phyloP scores from a whole-genome alignment of 2,888 invertebrate species.

The Cryptus armator region DNA sequence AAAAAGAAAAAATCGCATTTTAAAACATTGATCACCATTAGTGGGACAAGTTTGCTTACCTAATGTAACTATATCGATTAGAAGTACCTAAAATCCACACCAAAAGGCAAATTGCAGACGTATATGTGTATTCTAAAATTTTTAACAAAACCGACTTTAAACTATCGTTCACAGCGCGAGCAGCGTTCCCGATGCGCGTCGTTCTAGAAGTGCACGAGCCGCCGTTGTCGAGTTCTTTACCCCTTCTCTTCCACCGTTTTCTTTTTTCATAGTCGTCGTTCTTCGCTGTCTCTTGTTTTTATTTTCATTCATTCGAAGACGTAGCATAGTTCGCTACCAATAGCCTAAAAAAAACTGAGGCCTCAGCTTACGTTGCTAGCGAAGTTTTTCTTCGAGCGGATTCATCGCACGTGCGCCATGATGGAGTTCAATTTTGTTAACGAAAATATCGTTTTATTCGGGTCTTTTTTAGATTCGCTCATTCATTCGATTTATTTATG shows the following conservation, averaged over 20 bases:
- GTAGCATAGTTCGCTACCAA: slow-evolving; percentile 57
- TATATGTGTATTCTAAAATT: slow-evolving; percentile 6
- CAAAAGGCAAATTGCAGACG: slow-evolving; percentile 9
- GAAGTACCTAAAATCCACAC: background rate
- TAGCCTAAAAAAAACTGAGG: slow-evolving; percentile 30
- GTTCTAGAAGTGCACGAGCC: slow-evolving; percentile 61
- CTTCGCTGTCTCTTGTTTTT: slow-evolving; percentile 44
- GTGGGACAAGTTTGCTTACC: slow-evolving; percentile 14
- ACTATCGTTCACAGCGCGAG: slow-evolving; percentile 35
- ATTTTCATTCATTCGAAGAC: slow-evolving; percentile 45
- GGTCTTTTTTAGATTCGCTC: background rate
- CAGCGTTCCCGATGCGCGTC: slow-evolving; percentile 54
- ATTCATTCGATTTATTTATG: slow-evolving; percentile 17
- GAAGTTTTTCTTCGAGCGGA: background rate
- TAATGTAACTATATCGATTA: slow-evolving; percentile 7
- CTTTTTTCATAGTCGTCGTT: slow-evolving; percentile 63
- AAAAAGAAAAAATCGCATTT: background rate
- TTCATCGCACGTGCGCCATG: background rate
- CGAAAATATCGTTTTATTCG: background rate
- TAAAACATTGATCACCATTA: background rate
- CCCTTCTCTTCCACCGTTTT: slow-evolving; percentile 55
- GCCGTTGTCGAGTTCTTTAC: slow-evolving; percentile 61
- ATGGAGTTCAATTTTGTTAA: slow-evolving; percentile 7
- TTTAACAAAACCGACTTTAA: slow-evolving; percentile 14
- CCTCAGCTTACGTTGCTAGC: background rate